Percentiles rank a stretch among this genome's conserved stretches.
Evolutionary conservation across 1,140 invertebrate genomes (phyloP).

Genomic region (Frieseomelitta varia): DNA sequence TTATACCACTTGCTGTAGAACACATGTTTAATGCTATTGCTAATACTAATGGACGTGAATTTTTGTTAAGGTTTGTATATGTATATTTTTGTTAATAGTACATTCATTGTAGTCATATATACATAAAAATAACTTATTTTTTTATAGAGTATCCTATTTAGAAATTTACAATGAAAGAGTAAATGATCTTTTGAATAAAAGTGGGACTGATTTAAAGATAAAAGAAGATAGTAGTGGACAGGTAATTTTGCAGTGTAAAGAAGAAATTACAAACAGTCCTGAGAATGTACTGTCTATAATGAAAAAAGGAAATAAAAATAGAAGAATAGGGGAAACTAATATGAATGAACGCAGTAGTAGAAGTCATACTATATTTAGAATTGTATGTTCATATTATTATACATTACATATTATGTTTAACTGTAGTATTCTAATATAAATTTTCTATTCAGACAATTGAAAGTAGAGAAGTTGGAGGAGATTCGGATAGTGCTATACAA

Average conservation of each 20-base stretch:
- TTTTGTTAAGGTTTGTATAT: conserved; percentile 80
- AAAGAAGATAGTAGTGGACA: conserved; percentile 84
- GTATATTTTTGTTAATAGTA: conserved; percentile 8
- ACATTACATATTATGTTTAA: background rate
- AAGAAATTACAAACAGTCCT: conserved; percentile 85
- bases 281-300: conserved; percentile 86
- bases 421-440: conserved; percentile 91
- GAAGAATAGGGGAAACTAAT: conserved; percentile 88
- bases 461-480: conserved; percentile 50
- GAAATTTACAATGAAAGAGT: conserved; percentile 93
- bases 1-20: conserved; percentile 87
- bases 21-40: conserved; percentile 89
- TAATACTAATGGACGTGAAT: conserved; percentile 85
- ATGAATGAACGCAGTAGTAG: conserved; percentile 91
- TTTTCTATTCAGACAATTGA: conserved; percentile 78
- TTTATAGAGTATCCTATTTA: conserved; percentile 88
- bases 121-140: conserved; percentile 31
- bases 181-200: conserved; percentile 86
- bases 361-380: conserved; percentile 90
- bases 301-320: conserved; percentile 86
- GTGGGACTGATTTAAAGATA: conserved; percentile 85
- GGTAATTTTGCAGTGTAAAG: conserved; percentile 84
- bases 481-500: conserved; percentile 52
- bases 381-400: conserved; percentile 81
- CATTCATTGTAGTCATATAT: background rate